Base-by-base conservation (phyloP, 2,888 invertebrate genomes). In the Ochropleura plecta region DNA sequence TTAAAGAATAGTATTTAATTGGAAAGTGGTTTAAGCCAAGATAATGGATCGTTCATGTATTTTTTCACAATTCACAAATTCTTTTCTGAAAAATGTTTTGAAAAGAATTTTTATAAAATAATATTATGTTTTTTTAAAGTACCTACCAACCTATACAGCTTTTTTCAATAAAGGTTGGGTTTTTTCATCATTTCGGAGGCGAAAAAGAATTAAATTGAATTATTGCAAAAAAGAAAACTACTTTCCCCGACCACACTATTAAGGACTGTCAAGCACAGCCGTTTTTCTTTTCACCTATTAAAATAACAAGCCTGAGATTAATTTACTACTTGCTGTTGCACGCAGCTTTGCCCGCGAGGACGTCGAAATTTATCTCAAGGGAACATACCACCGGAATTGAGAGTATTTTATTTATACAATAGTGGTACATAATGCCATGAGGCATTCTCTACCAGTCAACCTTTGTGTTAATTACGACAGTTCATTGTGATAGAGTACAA, bases 41-140 rank as follows among this genome's bases (percentile, higher is more conserved):
- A 46, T 59, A 65, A 69, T 69, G 59, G 73, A 68, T 2, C 6
- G 65, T 73, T 65, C 42, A 3, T 73, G 73, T 78, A 48, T 60
- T 6, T 64, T 20, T 48, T 30, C 5, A 6, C 1, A 44, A 30
- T n/a, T 40, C 18, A n/a, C 1, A 2, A 18, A 8, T 44, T 66
- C 4, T 69, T 65, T 48, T 0, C 30, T 44, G 42, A n/a, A 30
- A 48, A 60, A 16, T 42, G 7, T 64, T 18, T n/a, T 9, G 2
- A n/a, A 16, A 30, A 16, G 3, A 7, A 6, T 44, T 65, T 76
- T 30, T 42, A 0, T 12, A 9, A 18, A 46, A 46, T 30, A 14
- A 20, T 14, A 10, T 18, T 10, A 9, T 10, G 14, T 48, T 49
- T 20, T 44, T 16, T 53, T 1, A 5, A 10, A 57, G 5, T 40